A percentile compares a stretch with the other conserved stretches of the same genome.
These are phyloP conservation scores for Trichomalopsis sarcophagae DNA, from an alignment of 1,140 invertebrate genomes.

Conservation along the genomic window DNA sequence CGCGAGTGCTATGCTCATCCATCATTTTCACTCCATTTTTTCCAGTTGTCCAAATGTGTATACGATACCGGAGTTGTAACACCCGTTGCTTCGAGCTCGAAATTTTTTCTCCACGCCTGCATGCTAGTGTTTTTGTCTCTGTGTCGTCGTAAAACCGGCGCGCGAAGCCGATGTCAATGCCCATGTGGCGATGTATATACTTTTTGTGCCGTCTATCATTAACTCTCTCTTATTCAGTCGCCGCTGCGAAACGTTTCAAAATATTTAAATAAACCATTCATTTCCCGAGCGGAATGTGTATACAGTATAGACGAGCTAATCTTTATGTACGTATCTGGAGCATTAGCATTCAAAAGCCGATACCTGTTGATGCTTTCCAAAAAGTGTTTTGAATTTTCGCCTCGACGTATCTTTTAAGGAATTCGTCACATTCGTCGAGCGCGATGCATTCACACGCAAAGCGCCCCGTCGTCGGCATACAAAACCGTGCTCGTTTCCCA, in stretches of 20 bases:
- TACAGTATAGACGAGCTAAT: neutral
- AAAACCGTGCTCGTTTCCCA: neutral
- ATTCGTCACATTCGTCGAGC: neutral
- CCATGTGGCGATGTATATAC: neutral
- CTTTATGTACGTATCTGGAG: neutral
- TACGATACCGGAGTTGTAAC: constrained; percentile 26
- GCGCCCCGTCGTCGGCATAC: neutral
- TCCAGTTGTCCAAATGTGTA: neutral
- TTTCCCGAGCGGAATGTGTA: no score
- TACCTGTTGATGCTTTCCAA: neutral
- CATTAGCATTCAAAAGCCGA: neutral
- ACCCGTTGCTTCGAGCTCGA: neutral
- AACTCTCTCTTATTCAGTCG: neutral
- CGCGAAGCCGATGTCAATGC: neutral
- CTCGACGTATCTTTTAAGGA: neutral
- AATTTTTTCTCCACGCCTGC: neutral
- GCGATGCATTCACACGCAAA: neutral
- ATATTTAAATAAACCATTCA: neutral
- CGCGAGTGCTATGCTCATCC: constrained; percentile 4
- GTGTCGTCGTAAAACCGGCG: neutral
- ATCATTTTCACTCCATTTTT: constrained; percentile 43
- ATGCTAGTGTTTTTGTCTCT: neutral
- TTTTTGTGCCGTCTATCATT: neutral
- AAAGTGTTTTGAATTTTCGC: neutral
- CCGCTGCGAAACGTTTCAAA: neutral